Evolutionary conservation across 2,888 invertebrate species (phyloP), one percentile per base, ranked within the genome.

Genomic region (Chloroclysta siterata): DNA sequence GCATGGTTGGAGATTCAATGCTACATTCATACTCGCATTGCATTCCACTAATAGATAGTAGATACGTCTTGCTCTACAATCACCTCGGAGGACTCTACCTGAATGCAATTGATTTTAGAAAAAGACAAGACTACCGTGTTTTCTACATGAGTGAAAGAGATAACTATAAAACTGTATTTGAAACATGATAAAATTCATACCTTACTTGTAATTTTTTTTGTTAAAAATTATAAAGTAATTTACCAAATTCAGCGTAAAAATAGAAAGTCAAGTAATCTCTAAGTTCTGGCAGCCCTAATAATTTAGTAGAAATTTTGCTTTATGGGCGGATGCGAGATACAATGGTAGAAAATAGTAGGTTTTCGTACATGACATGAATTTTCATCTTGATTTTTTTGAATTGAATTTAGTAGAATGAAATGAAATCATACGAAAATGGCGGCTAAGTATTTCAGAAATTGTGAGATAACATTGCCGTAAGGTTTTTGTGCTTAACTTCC

Each of bases 401-500:
- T 22, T 22, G 33, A 33, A 33, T 33, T 5, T 33, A 8, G 8
- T 7, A 33, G 36, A 36, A 33, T 33, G 33, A 39, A 39, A 39
- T 39, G 6, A 11, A 11, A 39, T 39, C 11, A 11, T 11, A 39
- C 29, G 29, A 65, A 69, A 54, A 72, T 72, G 72, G 71, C 71
- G 69, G 62, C 61, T 6, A 36, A 22, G 56, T 65, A 53, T 58
- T 53, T 28, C 41, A 22, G 28, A 14, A n/a, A 52, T 28, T 41
- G 42, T 15, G 4, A 5, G 53, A 53, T 41, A 28, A 0, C 28
- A n/a, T 5, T 28, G n/a, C 13, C n/a, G 10, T n/a, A 1, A 7
- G 22, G 11, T 13, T 48, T 28, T 28, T 28, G 28, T 28, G 48
- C n/a, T 22, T 28, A 3, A 6, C 5, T 6, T 3, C 3, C 3